phyloP scores from a whole-genome alignment of 1,140 invertebrate species.

The Parapsyche elsis region DNA sequence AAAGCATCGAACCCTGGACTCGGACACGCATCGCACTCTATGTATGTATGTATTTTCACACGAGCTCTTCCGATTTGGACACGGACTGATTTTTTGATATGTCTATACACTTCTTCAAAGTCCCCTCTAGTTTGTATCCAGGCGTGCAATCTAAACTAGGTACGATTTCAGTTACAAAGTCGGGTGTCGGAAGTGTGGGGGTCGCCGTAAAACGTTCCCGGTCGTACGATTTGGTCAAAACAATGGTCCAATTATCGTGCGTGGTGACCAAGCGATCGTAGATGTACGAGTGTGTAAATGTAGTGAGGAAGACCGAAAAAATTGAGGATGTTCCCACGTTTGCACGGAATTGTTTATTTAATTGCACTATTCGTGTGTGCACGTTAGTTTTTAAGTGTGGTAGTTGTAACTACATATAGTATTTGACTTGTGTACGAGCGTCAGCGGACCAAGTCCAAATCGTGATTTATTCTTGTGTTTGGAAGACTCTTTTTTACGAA shows the following conservation, averaged over 20 bases:
- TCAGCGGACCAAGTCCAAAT: too few species aligned
- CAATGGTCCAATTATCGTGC: slow-evolving; percentile 52
- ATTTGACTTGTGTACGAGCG: too few species aligned
- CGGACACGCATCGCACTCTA: slow-evolving; percentile 30
- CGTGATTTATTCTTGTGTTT: neutral
- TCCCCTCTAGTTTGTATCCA: too few species aligned
- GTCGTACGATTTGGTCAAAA: slow-evolving; percentile 22
- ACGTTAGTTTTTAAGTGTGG: neutral
- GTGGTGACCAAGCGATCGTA: slow-evolving; percentile 27
- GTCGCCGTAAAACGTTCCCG: too few species aligned
- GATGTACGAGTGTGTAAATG: neutral
- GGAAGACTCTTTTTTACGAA: neutral
- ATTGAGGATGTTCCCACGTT: slow-evolving; percentile 54
- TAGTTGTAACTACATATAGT: too few species aligned
- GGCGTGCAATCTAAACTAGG: too few species aligned
- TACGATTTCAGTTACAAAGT: too few species aligned
- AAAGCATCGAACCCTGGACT: slow-evolving; percentile 23
- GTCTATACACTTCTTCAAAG: too few species aligned
- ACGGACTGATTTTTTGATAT: neutral
- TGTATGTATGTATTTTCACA: too few species aligned
- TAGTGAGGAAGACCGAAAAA: slow-evolving; percentile 32
- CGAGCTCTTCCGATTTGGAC: neutral
- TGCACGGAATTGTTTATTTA: slow-evolving; percentile 39
- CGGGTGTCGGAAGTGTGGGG: too few species aligned
- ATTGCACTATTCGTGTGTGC: slow-evolving; percentile 20